Evolutionary conservation across 1,140 invertebrate genomes (phyloP), one percentile per base, ranked within the genome.

Genomic region (Zaprionus taronus): DNA sequence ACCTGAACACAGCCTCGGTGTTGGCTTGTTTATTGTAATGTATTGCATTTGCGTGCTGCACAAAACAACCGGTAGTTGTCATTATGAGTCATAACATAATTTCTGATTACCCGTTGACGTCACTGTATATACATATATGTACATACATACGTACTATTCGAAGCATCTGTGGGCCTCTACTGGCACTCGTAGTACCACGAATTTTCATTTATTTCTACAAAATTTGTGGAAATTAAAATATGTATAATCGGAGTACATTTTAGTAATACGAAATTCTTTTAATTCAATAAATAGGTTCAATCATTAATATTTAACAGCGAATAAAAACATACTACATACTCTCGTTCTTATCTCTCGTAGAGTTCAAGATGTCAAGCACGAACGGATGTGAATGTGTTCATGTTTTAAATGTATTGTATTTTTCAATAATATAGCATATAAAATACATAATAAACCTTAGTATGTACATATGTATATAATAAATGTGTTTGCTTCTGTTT

Each of bases 281-380:
- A 34, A 34, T 34, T 34, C 9, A 9, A 44, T 1, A 44, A 44
- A n/a, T 6, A 44, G 5, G 38, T 44, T 44, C n/a, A 44, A 44
- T 7, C 15, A 44, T 17, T 7, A 6, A 7, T 41, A 15, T 41
- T 5, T 6, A 41, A 41, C 2, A 41, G 4, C 14, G 15, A n/a
- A 41, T 15, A n/a, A 41, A 38, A 26, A 62, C 26, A 51, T 51
- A 22, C 36, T 24, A 41, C 7, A 31, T 34, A 34, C 31, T 3
- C 9, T 28, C 3, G 3, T 41, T 36, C 72, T 74, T 69, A 74
- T 74, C 72, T 12, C 20, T 22, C n/a, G 11, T 14, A 6, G 22
- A 38, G 38, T 62, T 47, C 66, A 63, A 38, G 20, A 20, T 20
- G 71, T 73, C 71, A 73, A 41, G 55, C 26, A 28, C 17, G 31